These are phyloP conservation scores for Perodicticus potto DNA, from an alignment of 2,797 vertebrate species.

Conservation along the genomic window DNA sequence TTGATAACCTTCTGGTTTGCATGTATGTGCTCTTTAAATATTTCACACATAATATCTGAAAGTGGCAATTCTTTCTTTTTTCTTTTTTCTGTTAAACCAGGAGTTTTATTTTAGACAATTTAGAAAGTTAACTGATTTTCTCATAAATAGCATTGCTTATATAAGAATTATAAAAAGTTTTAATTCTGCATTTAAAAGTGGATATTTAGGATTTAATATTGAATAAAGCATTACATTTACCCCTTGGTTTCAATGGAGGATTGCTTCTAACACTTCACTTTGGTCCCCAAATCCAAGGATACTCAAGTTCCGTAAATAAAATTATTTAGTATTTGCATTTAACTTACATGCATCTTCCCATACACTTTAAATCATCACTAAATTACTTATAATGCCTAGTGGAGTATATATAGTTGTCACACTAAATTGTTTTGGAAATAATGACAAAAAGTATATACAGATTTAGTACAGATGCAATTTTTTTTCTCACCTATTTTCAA, in stretches of 20 bases:
- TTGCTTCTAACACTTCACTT: not conserved
- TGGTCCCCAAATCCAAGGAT: not conserved
- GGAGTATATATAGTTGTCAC: not conserved
- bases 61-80: not conserved
- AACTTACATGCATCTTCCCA: not conserved
- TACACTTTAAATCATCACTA: not conserved
- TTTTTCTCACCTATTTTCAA: not conserved
- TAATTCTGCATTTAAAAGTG: not conserved
- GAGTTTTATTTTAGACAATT: not conserved
- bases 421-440: not conserved
- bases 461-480: not conserved
- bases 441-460: not conserved
- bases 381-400: not conserved
- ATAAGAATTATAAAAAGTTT: not conserved
- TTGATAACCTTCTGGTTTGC: not conserved
- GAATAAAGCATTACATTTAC: not conserved
- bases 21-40: not conserved
- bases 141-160: not conserved
- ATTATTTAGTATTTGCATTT: not conserved
- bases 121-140: constrained; percentile 42
- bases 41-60: not conserved
- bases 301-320: not conserved
- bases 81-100: not conserved
- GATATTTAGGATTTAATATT: not conserved
- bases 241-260: not conserved